These are phyloP conservation scores for Lepidurus arcticus DNA, from an alignment of 1,140 invertebrate genomes.

Conservation along the genomic window DNA sequence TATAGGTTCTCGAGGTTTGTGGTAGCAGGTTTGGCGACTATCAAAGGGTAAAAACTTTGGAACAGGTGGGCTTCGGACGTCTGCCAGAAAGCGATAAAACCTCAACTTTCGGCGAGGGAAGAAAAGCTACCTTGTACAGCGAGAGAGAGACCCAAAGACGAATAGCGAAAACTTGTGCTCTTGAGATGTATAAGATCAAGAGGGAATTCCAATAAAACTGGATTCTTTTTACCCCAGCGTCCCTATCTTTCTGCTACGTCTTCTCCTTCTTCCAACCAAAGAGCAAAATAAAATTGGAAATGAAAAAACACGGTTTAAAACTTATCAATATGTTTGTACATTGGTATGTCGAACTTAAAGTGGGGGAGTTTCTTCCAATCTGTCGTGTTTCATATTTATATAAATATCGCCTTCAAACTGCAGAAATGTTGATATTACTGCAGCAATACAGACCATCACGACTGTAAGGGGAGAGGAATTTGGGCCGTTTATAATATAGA, in stretches of 20 bases:
- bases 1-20: not conserved
- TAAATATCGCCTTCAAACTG: not conserved
- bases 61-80: slow-evolving; percentile 17
- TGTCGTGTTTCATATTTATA: not conserved
- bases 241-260: not conserved
- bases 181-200: not conserved
- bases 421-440: not conserved
- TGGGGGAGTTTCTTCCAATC: not conserved
- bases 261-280: not conserved
- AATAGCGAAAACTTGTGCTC: not conserved
- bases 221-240: not conserved
- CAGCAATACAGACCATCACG: not conserved
- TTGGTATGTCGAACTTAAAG: not conserved
- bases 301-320: not conserved
- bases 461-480: not conserved
- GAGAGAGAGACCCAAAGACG: not conserved
- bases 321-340: not conserved
- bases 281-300: not conserved
- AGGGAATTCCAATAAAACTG: slow-evolving; percentile 19
- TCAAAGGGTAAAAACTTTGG: slow-evolving; percentile 2
- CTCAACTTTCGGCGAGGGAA: not conserved
- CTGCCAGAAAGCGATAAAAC: slow-evolving; percentile 15
- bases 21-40: slow-evolving; percentile 17
- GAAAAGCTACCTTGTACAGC: not conserved
- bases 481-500: not conserved